phyloP scores from a whole-genome alignment of 1,140 invertebrate species.

The Neodiprion virginianus region DNA sequence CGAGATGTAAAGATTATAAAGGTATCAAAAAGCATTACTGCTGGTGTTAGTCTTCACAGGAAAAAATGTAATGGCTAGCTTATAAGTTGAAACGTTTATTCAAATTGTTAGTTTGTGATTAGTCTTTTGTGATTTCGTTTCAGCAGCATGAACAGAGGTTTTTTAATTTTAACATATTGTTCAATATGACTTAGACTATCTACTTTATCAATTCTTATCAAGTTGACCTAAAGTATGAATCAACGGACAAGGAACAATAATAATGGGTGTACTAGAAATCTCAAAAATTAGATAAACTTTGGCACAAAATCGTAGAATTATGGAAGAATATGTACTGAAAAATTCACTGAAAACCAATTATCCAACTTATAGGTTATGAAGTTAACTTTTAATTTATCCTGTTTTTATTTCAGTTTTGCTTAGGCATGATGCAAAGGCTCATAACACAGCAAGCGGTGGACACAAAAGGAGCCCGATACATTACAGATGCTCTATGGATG shows the following conservation, averaged over 20 bases:
- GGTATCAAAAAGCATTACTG: constrained; percentile 58
- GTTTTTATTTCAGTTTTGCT: constrained; percentile 76
- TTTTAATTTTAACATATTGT: too few species aligned
- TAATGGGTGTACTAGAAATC: too few species aligned
- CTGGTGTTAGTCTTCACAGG: neutral
- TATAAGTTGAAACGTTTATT: constrained; percentile 2
- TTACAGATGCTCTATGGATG: constrained; percentile 92
- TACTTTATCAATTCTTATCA: too few species aligned
- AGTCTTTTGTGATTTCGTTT: neutral
- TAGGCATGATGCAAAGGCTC: constrained; percentile 87
- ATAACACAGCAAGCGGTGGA: constrained; percentile 86
- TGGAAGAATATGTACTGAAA: too few species aligned
- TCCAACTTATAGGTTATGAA: neutral
- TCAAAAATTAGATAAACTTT: too few species aligned
- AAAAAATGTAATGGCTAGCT: constrained; percentile 21
- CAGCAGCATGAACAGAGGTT: neutral
- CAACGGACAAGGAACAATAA: too few species aligned
- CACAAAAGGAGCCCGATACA: constrained; percentile 87
- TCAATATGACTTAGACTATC: too few species aligned
- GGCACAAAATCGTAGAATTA: too few species aligned
- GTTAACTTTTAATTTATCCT: constrained; percentile 10
- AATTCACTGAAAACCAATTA: too few species aligned
- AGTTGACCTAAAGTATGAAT: too few species aligned
- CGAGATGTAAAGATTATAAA: constrained; percentile 97
- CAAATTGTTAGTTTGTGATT: constrained; percentile 24